A percentile compares a stretch with the other conserved stretches of the same genome.
These are phyloP conservation scores for Machimus atricapillus DNA, from an alignment of 2,888 invertebrate species.

Conservation along the genomic window DNA sequence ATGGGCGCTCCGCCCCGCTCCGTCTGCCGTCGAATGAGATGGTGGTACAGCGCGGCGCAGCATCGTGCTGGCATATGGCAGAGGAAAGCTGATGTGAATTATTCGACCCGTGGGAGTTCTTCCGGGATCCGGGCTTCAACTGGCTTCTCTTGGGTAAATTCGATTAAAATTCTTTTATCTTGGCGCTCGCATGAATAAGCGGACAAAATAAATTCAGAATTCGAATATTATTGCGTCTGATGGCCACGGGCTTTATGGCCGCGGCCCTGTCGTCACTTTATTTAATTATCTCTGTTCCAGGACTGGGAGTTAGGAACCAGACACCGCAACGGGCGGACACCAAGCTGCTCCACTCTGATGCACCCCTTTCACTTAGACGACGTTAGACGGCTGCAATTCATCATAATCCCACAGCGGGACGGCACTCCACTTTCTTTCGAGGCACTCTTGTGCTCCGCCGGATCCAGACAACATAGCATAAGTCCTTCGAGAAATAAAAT, in stretches of 20 bases:
- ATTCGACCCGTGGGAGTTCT: constrained; percentile 15
- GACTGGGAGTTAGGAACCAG: not conserved
- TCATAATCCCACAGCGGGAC: not conserved
- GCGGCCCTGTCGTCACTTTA: not conserved
- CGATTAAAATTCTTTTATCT: constrained; percentile 32
- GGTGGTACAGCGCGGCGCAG: not conserved
- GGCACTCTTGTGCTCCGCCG: not conserved
- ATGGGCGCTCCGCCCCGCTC: not conserved
- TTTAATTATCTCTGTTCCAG: not conserved
- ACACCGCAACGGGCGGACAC: not conserved
- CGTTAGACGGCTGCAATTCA: not conserved
- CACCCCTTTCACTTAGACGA: not conserved
- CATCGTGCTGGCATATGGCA: not conserved
- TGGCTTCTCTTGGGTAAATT: not conserved
- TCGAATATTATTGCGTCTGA: not conserved
- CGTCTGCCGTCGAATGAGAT: not conserved
- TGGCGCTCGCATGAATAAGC: constrained; percentile 5
- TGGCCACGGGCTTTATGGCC: not conserved
- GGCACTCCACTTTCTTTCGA: not conserved
- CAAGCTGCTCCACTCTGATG: not conserved
- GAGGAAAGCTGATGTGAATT: constrained; percentile 29
- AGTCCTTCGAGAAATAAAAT: not conserved
- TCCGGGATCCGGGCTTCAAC: not conserved
- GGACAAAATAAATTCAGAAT: constrained; percentile 20
- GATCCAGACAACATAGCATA: not conserved